phyloP scores from a whole-genome alignment of 2,113 vertebrate genomes.

The Tricholaema leucomelas region DNA sequence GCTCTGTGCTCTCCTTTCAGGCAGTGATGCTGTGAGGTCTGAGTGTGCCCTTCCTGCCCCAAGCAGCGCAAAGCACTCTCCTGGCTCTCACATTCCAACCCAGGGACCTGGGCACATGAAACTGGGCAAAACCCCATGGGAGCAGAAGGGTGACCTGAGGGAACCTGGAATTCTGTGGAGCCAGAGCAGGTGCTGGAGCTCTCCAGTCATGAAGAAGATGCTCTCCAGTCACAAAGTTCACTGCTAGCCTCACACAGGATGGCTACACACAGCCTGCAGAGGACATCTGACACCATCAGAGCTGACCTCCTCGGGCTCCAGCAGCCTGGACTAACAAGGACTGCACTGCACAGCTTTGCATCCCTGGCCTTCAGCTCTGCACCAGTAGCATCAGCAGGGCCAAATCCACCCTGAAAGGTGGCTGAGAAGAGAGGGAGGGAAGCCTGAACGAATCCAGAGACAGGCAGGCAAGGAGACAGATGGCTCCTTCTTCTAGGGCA shows the following conservation, averaged over 20 bases:
- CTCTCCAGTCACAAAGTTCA: not conserved
- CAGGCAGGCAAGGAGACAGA: not conserved
- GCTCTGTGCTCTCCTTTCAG: too few relatives aligned
- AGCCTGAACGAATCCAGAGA: not conserved
- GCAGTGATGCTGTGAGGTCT: fast-evolving
- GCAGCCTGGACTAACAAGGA: not conserved
- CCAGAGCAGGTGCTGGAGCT: not conserved
- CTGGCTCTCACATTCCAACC: not conserved
- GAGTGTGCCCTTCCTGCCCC: not conserved
- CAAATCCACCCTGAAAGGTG: not conserved
- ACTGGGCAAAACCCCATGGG: not conserved
- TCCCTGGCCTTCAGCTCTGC: not conserved
- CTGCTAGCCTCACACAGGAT: not conserved
- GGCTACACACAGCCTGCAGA: not conserved
- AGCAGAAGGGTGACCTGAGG: not conserved
- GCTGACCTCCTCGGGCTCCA: not conserved
- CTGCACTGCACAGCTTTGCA: not conserved
- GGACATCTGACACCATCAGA: too few relatives aligned
- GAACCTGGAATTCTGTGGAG: not conserved
- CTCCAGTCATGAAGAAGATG: too few relatives aligned
- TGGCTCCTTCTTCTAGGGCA: not conserved
- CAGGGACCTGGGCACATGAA: not conserved
- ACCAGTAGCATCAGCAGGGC: not conserved
- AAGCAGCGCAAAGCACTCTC: not conserved
- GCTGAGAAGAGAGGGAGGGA: not conserved